Evolutionary conservation across 2,113 vertebrate species (phyloP).

Genomic region (Anolis sagrei): DNA sequence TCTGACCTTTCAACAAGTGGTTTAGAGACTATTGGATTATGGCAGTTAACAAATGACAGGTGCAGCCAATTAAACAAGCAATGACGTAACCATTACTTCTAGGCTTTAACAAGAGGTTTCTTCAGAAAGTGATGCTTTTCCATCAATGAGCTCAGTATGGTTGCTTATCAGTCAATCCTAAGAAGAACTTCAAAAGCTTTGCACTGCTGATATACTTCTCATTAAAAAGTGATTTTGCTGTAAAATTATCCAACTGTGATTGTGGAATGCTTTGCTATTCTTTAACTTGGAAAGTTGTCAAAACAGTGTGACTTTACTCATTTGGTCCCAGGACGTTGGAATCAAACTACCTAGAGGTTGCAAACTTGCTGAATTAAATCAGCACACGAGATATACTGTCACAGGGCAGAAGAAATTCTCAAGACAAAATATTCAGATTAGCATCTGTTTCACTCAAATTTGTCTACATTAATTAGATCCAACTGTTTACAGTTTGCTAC

Average conservation of each 20-base stretch:
- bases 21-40: slow-evolving; percentile 74
- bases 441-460: background rate
- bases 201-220: slow-evolving; percentile 68
- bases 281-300: slow-evolving; percentile 51
- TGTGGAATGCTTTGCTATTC: slow-evolving; percentile 56
- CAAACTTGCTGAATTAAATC: background rate
- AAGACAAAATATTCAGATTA: background rate
- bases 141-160: slow-evolving; percentile 73
- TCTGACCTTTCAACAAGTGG: slow-evolving; percentile 75
- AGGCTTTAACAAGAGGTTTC: slow-evolving; percentile 59
- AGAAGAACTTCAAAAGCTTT: slow-evolving; percentile 69
- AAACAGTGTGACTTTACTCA: slow-evolving; percentile 50
- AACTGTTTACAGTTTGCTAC: background rate
- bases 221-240: slow-evolving; percentile 71
- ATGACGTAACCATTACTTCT: slow-evolving; percentile 71
- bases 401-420: background rate
- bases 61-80: slow-evolving; percentile 82
- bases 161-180: slow-evolving; percentile 63
- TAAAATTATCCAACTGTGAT: slow-evolving; percentile 68
- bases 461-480: background rate
- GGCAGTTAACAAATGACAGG: slow-evolving; percentile 84
- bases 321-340: slow-evolving; percentile 3
- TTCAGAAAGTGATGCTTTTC: slow-evolving; percentile 61
- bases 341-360: background rate
- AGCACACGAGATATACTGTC: background rate